A percentile compares a stretch with the other conserved stretches of the same genome.
phyloP scores from a whole-genome alignment of 2,888 invertebrate genomes.

The Scaptomyza reducta region DNA sequence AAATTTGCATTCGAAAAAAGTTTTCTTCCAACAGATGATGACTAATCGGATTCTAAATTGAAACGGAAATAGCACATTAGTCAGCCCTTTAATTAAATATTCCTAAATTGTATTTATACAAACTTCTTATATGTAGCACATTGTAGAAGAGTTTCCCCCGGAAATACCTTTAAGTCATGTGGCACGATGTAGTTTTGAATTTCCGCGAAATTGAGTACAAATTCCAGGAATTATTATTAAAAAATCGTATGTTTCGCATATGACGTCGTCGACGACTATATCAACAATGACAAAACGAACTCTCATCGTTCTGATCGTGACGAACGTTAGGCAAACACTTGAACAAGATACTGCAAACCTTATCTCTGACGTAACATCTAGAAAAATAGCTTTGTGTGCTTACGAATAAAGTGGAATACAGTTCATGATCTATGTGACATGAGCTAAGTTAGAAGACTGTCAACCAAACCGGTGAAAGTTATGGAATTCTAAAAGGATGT shows the following conservation, averaged over 20 bases:
- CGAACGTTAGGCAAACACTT: conserved; percentile 40
- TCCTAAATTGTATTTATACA: background rate
- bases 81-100: conserved; percentile 22
- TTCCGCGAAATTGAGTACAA: conserved; percentile 52
- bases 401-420: background rate
- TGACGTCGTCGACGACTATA: conserved; percentile 29
- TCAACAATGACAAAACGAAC: conserved; percentile 22
- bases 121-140: background rate
- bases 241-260: conserved; percentile 7
- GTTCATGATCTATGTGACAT: background rate
- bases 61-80: conserved; percentile 58
- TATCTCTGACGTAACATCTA: conserved; percentile 3
- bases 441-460: background rate
- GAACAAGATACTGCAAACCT: conserved; percentile 11
- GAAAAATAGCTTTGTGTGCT: background rate
- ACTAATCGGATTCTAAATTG: conserved; percentile 22
- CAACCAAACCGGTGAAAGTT: background rate
- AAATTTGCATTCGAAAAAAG: conserved; percentile 10
- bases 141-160: conserved; percentile 13
- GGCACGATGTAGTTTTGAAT: conserved; percentile 4
- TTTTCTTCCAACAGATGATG: conserved; percentile 16
- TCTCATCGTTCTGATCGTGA: conserved; percentile 38
- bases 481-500: no score
- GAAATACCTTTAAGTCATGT: conserved; percentile 31
- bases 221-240: conserved; percentile 49